These are phyloP conservation scores for Diarsia mendica DNA, from an alignment of 2,888 invertebrate genomes.

Conservation along the genomic window DNA sequence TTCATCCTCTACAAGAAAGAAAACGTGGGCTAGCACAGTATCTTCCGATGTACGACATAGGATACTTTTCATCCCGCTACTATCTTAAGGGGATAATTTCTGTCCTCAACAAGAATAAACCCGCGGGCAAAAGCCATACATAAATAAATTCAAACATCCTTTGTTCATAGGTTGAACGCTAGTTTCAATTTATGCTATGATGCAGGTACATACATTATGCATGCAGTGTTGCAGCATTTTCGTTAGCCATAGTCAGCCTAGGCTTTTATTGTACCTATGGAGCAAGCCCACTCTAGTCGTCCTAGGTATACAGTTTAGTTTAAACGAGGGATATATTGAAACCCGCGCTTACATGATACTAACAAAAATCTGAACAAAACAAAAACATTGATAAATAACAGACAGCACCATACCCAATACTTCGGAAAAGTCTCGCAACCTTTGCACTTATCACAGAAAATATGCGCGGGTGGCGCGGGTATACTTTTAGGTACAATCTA, in stretches of 20 bases:
- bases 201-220: conserved; percentile 36
- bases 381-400: no score
- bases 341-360: no score
- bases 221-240: conserved; percentile 34
- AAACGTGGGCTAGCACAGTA: not conserved
- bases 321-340: no score
- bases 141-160: conserved; percentile 3
- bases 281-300: not conserved
- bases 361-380: no score
- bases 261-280: not conserved
- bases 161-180: not conserved
- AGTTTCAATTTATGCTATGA: conserved; percentile 33
- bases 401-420: no score
- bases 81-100: not conserved
- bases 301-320: no score
- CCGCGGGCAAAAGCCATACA: not conserved
- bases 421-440: no score
- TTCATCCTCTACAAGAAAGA: no score
- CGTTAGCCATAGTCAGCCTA: not conserved
- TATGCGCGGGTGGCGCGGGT: no score
- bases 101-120: not conserved
- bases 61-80: not conserved
- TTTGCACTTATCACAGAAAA: no score
- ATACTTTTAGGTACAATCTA: no score
- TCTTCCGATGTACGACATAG: not conserved